Percentiles rank a stretch among this genome's conserved stretches.
Conservation (phyloP, 2,113 vertebrate genomes). For the Lota lota region DNA sequence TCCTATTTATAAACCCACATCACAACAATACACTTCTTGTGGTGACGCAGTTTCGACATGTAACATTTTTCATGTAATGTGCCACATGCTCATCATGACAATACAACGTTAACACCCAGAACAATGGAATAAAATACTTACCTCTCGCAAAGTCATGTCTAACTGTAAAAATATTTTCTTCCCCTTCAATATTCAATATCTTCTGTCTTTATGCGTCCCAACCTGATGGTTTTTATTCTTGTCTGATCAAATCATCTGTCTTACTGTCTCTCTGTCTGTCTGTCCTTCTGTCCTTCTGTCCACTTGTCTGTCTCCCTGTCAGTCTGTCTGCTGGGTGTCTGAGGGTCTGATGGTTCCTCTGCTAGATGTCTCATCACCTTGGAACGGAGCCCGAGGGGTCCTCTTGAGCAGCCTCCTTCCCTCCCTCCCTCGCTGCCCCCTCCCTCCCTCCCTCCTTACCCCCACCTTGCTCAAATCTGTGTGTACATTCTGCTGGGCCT, state of each 20-base stretch:
- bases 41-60: too few species aligned
- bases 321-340: slow-evolving; percentile 22
- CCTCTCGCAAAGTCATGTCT: slow-evolving; percentile 73
- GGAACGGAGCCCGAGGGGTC: slow-evolving; percentile 55
- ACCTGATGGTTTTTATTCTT: not conserved
- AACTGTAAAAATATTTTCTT: slow-evolving; percentile 1
- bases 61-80: too few species aligned
- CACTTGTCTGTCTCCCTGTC: slow-evolving; percentile 16
- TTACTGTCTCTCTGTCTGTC: slow-evolving; percentile 10
- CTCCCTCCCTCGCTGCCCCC: slow-evolving; percentile 8
- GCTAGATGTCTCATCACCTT: slow-evolving; percentile 52
- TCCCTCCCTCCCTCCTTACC: too few species aligned
- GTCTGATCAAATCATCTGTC: slow-evolving; percentile 2
- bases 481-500: too few species aligned
- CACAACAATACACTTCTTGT: too few species aligned
- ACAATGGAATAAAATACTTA: slow-evolving; percentile 36
- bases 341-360: slow-evolving; percentile 36
- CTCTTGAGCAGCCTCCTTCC: slow-evolving; percentile 56
- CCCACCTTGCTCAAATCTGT: too few species aligned
- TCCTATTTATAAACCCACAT: too few species aligned
- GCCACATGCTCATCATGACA: too few species aligned
- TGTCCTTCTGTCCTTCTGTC: slow-evolving; percentile 5
- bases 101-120: not conserved
- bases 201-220: not conserved
- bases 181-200: not conserved